Conservation (phyloP, 2,797 vertebrate genomes). For the Myotis vivesi region DNA sequence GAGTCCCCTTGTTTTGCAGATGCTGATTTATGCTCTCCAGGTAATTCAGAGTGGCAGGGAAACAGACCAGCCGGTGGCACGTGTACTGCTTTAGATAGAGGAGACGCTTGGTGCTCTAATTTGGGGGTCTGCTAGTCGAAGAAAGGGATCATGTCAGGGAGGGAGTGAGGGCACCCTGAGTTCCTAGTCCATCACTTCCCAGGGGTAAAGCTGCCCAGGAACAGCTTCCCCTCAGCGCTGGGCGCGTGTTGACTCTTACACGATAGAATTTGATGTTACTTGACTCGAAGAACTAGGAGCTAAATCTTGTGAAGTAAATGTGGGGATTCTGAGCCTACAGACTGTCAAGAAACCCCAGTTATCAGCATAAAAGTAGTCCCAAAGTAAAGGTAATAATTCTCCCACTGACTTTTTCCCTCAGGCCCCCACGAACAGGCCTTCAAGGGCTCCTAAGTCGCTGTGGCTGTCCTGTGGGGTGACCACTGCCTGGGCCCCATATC, state of each 20-base stretch:
- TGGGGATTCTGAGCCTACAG: background rate
- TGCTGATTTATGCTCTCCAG: background rate
- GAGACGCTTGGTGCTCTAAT: background rate
- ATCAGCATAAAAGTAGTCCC: background rate
- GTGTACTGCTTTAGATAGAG: constrained; percentile 1
- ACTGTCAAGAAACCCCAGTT: background rate
- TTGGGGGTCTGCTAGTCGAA: background rate
- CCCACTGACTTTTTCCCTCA: background rate
- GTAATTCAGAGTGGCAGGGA: background rate
- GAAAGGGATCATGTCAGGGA: background rate
- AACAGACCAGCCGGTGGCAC: background rate
- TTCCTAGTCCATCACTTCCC: constrained; percentile 10
- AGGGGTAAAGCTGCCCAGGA: background rate
- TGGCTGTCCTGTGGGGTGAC: background rate
- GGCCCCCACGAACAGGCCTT: background rate
- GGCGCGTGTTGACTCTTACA: background rate
- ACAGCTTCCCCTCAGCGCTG: background rate
- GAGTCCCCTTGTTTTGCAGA: background rate
- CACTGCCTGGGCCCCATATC: background rate
- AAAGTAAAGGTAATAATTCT: constrained; percentile 10
- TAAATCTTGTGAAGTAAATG: background rate
- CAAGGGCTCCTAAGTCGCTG: background rate
- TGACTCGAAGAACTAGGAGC: constrained; percentile 13
- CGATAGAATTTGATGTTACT: background rate
- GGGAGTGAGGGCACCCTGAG: background rate